Conservation (phyloP, 2,797 vertebrate genomes). For the Lophius americanus region DNA sequence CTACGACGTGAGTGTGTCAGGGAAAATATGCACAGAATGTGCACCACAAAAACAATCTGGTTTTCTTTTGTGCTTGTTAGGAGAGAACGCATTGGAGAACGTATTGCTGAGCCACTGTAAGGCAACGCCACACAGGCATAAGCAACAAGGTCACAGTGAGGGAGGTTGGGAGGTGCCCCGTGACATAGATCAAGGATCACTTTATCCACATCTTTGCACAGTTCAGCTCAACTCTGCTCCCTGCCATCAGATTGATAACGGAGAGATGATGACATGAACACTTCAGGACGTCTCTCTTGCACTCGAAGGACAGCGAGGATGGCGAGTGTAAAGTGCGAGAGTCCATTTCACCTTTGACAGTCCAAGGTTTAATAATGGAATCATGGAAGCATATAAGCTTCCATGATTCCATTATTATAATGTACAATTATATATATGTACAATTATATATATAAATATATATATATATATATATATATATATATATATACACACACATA, state of each 20-base stretch:
- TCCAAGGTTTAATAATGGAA: background rate
- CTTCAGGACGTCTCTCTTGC: background rate
- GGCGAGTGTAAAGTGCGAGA: background rate
- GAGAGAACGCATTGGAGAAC: slow-evolving; percentile 38
- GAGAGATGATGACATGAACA: slow-evolving; percentile 11
- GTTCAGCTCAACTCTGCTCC: slow-evolving; percentile 26
- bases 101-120: slow-evolving; percentile 71
- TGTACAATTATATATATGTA: too few relatives aligned
- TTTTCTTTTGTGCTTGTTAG: slow-evolving; percentile 35
- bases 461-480: too few relatives aligned
- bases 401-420: too few relatives aligned
- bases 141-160: slow-evolving; percentile 67
- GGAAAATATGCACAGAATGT: slow-evolving; percentile 75
- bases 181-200: slow-evolving; percentile 47
- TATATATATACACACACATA: too few relatives aligned
- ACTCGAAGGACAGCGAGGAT: too few relatives aligned
- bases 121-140: slow-evolving; percentile 62
- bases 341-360: background rate
- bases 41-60: slow-evolving; percentile 61
- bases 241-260: slow-evolving; percentile 12
- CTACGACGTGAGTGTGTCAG: slow-evolving; percentile 25
- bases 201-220: slow-evolving; percentile 39
- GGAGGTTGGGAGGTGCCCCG: slow-evolving; percentile 16
- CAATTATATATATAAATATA: too few relatives aligned
- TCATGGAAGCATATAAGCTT: too few relatives aligned